These are phyloP conservation scores for Tinea semifulvella DNA, from an alignment of 2,888 invertebrate genomes.

Conservation along the genomic window DNA sequence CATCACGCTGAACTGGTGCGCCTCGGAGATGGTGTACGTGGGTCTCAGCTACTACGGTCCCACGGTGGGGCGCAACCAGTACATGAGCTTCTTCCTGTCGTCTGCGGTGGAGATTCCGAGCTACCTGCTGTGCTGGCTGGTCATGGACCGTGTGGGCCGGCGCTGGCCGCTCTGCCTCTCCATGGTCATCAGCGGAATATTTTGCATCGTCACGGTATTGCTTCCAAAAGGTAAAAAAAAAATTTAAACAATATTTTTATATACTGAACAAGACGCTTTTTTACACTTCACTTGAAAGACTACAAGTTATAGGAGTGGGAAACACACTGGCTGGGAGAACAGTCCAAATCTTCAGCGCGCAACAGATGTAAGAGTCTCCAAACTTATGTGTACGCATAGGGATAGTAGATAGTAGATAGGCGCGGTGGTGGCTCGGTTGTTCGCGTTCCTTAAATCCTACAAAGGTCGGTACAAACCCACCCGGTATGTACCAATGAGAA, in stretches of 20 bases:
- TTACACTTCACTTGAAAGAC: too few relatives aligned
- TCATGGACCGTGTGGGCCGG: constrained; percentile 89
- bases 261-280: too few relatives aligned
- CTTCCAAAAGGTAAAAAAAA: constrained; percentile 82
- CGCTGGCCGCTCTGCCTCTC: constrained; percentile 88
- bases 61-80: constrained; percentile 86
- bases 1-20: constrained; percentile 91
- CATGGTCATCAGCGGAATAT: constrained; percentile 85
- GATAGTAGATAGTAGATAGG: too few relatives aligned
- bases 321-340: too few relatives aligned
- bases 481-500: too few relatives aligned
- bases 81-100: constrained; percentile 88
- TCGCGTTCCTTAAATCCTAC: too few relatives aligned
- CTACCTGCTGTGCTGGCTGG: constrained; percentile 85
- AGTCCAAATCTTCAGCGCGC: too few relatives aligned
- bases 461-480: too few relatives aligned
- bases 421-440: too few relatives aligned
- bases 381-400: too few relatives aligned
- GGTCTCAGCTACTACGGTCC: constrained; percentile 93
- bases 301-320: too few relatives aligned
- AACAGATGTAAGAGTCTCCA: too few relatives aligned
- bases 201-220: constrained; percentile 85
- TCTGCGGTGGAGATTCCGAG: constrained; percentile 90
- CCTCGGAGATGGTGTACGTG: constrained; percentile 91
- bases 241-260: constrained; percentile 18